These are phyloP conservation scores for Neopelma chrysocephalum DNA, from an alignment of 2,797 vertebrate species.

Conservation along the genomic window DNA sequence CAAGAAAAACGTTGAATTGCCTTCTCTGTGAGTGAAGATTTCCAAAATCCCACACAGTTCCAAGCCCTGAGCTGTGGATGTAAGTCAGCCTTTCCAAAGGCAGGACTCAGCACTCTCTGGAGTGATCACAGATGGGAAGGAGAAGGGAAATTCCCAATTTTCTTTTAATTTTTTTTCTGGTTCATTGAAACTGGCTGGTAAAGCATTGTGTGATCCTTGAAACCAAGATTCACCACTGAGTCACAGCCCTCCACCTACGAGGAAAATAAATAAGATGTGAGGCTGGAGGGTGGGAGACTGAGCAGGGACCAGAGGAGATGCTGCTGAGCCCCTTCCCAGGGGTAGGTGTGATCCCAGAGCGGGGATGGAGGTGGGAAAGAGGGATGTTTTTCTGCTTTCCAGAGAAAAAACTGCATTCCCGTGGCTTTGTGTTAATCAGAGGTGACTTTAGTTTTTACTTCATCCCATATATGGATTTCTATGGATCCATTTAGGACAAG, in stretches of 20 bases:
- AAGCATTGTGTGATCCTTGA: not conserved
- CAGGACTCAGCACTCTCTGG: not conserved
- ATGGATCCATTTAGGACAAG: not conserved
- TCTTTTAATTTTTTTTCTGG: not conserved
- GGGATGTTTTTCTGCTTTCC: not conserved
- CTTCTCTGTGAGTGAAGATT: not conserved
- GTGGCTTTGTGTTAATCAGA: not conserved
- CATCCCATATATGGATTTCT: not conserved
- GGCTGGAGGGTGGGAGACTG: not conserved
- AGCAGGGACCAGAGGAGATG: not conserved
- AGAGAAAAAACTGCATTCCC: not conserved
- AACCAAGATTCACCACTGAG: constrained; percentile 63
- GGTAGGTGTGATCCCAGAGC: not conserved
- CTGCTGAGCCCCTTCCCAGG: not conserved
- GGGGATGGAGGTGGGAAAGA: not conserved
- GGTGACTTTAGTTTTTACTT: not conserved
- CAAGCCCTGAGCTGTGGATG: not conserved
- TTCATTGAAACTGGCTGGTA: not conserved
- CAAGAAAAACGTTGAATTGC: not conserved
- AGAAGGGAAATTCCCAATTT: constrained; percentile 14
- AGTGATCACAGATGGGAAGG: not conserved
- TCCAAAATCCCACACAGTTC: no score
- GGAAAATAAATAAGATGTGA: not conserved
- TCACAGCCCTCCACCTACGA: constrained; percentile 31
- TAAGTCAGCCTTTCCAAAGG: not conserved